Conservation (phyloP, 2,797 vertebrate genomes). For the Rhinoraja longicauda region DNA sequence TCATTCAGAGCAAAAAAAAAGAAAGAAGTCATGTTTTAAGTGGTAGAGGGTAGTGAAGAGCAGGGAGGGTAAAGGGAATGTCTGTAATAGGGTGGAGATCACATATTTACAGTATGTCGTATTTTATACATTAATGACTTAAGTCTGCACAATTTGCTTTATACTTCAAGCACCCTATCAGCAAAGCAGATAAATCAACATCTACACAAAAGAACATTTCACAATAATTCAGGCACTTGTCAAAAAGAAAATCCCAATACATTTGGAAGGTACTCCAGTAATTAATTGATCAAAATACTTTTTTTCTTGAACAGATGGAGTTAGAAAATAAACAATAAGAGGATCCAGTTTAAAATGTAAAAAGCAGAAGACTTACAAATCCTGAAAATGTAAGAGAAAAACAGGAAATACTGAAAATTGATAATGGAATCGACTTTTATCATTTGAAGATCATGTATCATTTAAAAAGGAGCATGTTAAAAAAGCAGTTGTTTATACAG, state of each 20-base stretch:
- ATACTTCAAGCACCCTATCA: neutral
- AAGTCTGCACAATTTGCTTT: neutral
- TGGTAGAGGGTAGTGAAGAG: no score
- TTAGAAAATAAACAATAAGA: neutral
- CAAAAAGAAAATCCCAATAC: neutral
- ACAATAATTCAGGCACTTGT: neutral
- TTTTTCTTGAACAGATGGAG: neutral
- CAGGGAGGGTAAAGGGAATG: no score
- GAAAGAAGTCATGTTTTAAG: no score
- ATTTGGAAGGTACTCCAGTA: neutral
- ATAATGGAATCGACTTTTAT: neutral
- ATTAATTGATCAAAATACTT: neutral
- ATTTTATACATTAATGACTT: neutral
- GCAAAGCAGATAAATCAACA: neutral
- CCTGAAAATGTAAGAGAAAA: neutral
- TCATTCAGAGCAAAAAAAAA: no score
- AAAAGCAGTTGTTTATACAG: neutral
- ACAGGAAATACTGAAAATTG: neutral
- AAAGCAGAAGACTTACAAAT: neutral
- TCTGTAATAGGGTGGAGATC: no score
- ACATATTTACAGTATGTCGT: no score
- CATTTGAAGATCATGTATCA: neutral
- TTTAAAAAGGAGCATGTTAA: neutral
- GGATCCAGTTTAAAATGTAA: neutral
- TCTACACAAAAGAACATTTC: neutral